Conservation (phyloP, 1,140 invertebrate genomes). For the Drosophila malerkotliana region DNA sequence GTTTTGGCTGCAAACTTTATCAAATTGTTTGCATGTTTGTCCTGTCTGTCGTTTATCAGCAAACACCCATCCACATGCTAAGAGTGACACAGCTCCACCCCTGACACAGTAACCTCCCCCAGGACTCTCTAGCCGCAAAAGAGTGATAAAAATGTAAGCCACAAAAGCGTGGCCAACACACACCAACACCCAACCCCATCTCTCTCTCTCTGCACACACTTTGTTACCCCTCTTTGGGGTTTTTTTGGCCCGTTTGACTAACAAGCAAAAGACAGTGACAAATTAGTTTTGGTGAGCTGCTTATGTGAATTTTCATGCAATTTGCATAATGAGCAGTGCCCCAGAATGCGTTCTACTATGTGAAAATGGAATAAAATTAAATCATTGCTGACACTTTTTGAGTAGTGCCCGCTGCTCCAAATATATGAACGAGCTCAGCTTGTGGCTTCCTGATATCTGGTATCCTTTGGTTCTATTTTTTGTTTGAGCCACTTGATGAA, state of each 20-base stretch:
- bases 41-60: slow-evolving; percentile 61
- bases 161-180: slow-evolving; percentile 62
- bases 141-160: slow-evolving; percentile 79
- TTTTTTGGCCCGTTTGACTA: slow-evolving; percentile 65
- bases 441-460: slow-evolving; percentile 6
- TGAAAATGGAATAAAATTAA: slow-evolving; percentile 67
- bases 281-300: slow-evolving; percentile 81
- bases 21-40: slow-evolving; percentile 74
- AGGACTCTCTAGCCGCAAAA: slow-evolving; percentile 50
- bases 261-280: slow-evolving; percentile 81
- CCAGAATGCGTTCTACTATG: slow-evolving; percentile 36
- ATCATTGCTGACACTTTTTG: slow-evolving; percentile 77
- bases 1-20: slow-evolving; percentile 64
- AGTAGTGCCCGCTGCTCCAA: slow-evolving; percentile 35
- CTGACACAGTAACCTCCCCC: not conserved
- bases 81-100: slow-evolving; percentile 14
- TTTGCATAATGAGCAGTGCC: slow-evolving; percentile 73
- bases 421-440: slow-evolving; percentile 43
- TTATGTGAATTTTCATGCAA: slow-evolving; percentile 79
- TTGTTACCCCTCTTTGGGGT: slow-evolving; percentile 17
- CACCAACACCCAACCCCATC: not conserved
- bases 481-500: slow-evolving; percentile 60
- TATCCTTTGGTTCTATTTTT: not conserved
- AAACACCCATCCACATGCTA: slow-evolving; percentile 31
- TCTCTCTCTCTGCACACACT: not conserved